Base-by-base conservation (phyloP, 2,113 vertebrate genomes). In the Poeciliopsis occidentalis region DNA sequence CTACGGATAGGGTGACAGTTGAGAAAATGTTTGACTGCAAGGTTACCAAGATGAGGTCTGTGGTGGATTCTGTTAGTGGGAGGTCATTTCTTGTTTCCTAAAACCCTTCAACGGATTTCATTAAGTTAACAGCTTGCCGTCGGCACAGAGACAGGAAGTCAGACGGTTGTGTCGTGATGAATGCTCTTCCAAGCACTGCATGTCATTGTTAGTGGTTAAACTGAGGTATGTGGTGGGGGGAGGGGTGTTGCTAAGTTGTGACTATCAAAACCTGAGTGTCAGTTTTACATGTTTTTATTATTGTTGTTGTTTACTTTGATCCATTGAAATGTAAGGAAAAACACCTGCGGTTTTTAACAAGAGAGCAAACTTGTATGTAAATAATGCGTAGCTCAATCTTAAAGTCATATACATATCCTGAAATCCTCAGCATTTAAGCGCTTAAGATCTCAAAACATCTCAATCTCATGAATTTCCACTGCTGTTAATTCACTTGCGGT, bases 111-210 rank as follows among this genome's bases (percentile, higher is more conserved):
- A 84, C 91, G 92, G 87, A 93, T 93, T 91, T 94, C 91, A 92
- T 95, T 94, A 94, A 88, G 79, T 34, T 78, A 94, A 94, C 93
- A 94, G 93, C 93, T 93, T 93, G 92, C 90, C 88, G 84, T 94
- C 93, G 92, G 92, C 87, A 78, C 81, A 61, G 88, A 76, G 89
- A 89, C 83, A 93, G 93, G 93, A 93, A 93, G 91, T 93, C 89
- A 92, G 92, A 92, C 91, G 87, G 92, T 92, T 91, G 88, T 92
- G 91, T 83, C 81, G 89, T 92, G 92, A 92, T 91, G 85, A 94
- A 93, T 92, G 84, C 90, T 86, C 90, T 91, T 71, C 81, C 83
- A 86, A 86, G 81, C 84, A 76, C 90, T 63, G 71, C 85, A 86
- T 92, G 88, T 91, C 92, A 88, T 84, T 79, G 78, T 88, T 79